Evolutionary conservation across 2,888 invertebrate genomes (phyloP), one percentile per base, ranked within the genome.

Genomic region (Pelosia muscerda): DNA sequence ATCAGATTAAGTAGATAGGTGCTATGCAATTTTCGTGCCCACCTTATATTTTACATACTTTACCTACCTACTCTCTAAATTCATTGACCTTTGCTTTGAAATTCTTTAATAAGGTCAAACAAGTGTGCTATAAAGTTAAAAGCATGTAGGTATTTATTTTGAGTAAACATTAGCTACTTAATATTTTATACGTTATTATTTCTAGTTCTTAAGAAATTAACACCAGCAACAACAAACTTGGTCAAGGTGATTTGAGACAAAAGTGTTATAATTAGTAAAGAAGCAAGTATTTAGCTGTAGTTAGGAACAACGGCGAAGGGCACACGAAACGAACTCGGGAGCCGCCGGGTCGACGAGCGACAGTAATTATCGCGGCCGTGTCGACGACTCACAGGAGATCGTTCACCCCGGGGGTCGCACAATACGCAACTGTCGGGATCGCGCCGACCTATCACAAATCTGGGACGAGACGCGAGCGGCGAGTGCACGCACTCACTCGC

Each of bases 381-480:
- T 94, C 94, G 94, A 88, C 94, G 94, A 94, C 94, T 93, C 90
- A 87, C 81, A 86, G 86, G 87, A 87, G 94, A 93, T 86, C 94
- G 90, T 94, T 94, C 93, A 94, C 94, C 94, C 94, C 94, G 88
- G 87, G 91, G 92, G 90, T 90, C 92, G 89, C 77, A 87, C 89
- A 90, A 88, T 90, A 92, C 89, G 88, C 93, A 90, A 88, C 90
- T 89, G 89, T 90, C 87, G 84, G 88, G 87, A 89, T 86, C 84
- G 83, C 83, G 79, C 82, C 84, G 79, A 78, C 83, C 89, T 88
- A 90, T 90, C 90, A 89, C 88, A 86, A 89, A 91, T 90, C 88
- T 88, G 87, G 88, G 85, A 87, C 87, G 81, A 79, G 54, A 62
- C 34, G 65, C 57, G 68, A 72, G 59, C 78, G 49, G 65, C 57